A percentile compares a stretch with the other conserved stretches of the same genome.
phyloP scores from a whole-genome alignment of 1,140 invertebrate species.

The Eurosta solidaginis region DNA sequence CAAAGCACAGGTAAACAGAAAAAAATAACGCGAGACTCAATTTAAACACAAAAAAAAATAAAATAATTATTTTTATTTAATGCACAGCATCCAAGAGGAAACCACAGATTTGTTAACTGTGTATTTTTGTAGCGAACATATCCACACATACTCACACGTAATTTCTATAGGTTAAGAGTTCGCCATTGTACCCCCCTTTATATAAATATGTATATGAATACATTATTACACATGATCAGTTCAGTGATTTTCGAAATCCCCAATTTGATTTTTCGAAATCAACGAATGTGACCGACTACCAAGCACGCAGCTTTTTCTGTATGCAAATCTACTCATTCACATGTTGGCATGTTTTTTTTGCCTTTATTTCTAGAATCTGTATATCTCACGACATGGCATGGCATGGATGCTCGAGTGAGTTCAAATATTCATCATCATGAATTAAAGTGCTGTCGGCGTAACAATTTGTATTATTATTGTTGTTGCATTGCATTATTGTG shows the following conservation, averaged over 20 bases:
- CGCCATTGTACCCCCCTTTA: too few relatives aligned
- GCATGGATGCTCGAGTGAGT: conserved; percentile 13
- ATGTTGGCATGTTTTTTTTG: too few relatives aligned
- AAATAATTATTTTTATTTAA: not conserved
- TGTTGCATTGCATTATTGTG: not conserved
- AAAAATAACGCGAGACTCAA: too few relatives aligned
- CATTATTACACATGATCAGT: too few relatives aligned
- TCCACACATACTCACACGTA: not conserved
- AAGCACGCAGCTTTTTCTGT: not conserved
- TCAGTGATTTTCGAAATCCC: too few relatives aligned
- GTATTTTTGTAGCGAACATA: not conserved
- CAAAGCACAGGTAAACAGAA: not conserved
- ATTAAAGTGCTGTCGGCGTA: not conserved
- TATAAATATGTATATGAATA: too few relatives aligned
- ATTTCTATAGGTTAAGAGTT: too few relatives aligned
- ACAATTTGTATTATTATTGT: not conserved
- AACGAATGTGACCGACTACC: not conserved
- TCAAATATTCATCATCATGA: not conserved
- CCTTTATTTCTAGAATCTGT: too few relatives aligned
- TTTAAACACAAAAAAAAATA: not conserved
- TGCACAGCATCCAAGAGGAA: not conserved
- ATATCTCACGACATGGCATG: not conserved
- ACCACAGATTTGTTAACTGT: not conserved
- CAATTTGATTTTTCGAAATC: not conserved
- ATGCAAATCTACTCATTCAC: not conserved